These are phyloP conservation scores for Chouioia cunea DNA, from an alignment of 2,888 invertebrate species.

Conservation along the genomic window DNA sequence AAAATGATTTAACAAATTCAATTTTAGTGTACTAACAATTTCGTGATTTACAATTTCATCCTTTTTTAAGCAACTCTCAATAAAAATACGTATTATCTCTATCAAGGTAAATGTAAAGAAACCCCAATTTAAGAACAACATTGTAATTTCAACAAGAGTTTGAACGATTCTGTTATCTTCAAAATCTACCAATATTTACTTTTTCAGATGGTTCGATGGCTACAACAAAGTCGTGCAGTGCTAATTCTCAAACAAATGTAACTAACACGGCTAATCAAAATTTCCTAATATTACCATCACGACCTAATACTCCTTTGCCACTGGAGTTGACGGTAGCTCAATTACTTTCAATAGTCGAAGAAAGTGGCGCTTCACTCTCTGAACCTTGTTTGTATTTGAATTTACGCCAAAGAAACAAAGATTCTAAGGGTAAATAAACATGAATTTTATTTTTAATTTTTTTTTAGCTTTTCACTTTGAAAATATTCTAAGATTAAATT, in stretches of 20 bases:
- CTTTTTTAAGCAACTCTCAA: too few species aligned
- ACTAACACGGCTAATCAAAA: constrained; percentile 64
- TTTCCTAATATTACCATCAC: constrained; percentile 68
- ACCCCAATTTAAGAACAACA: too few species aligned
- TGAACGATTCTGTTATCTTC: constrained; percentile 4
- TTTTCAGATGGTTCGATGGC: constrained; percentile 52
- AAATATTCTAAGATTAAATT: neutral
- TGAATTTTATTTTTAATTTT: too few species aligned
- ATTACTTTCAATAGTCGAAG: constrained; percentile 72
- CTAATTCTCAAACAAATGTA: constrained; percentile 61
- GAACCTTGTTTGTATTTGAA: constrained; percentile 69
- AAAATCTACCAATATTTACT: neutral
- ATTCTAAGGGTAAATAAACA: constrained; percentile 38
- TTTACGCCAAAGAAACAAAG: constrained; percentile 58
- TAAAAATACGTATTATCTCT: too few species aligned
- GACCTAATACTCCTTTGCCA: constrained; percentile 70
- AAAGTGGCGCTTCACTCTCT: constrained; percentile 70
- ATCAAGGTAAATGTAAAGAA: too few species aligned
- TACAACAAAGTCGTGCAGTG: constrained; percentile 51
- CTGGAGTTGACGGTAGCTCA: constrained; percentile 74
- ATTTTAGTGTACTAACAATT: too few species aligned
- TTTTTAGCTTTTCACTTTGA: neutral
- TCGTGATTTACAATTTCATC: too few species aligned
- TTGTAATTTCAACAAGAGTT: neutral
- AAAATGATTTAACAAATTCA: too few species aligned